A percentile compares a stretch with the other conserved stretches of the same genome.
Evolutionary conservation across 2,113 vertebrate genomes (phyloP).

Genomic region (Oceanites oceanicus): DNA sequence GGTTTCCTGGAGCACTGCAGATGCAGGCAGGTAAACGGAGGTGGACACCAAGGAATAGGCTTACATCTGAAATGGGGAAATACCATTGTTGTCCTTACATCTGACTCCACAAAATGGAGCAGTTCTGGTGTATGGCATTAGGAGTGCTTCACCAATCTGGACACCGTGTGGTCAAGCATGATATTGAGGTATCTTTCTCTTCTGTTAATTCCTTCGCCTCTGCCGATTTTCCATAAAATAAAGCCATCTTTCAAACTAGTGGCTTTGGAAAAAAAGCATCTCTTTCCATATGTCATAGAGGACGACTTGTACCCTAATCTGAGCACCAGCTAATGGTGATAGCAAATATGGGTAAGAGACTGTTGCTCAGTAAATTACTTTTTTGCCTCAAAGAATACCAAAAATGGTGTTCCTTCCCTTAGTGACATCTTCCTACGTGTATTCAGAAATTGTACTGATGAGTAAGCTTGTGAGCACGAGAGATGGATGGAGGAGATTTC

Average conservation of each 20-base stretch:
- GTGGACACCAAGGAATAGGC: background rate
- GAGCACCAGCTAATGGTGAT: background rate
- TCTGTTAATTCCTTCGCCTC: background rate
- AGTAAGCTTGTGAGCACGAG: background rate
- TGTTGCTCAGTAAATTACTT: background rate
- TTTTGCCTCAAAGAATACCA: background rate
- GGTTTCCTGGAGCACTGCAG: background rate
- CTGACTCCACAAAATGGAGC: background rate
- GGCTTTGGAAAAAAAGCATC: background rate
- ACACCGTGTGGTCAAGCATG: rapidly evolving
- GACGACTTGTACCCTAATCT: background rate
- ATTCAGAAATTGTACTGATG: background rate
- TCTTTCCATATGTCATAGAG: background rate
- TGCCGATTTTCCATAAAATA: background rate
- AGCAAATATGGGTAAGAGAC: background rate
- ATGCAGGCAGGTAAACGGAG: background rate
- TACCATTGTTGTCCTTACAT: background rate
- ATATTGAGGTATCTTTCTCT: background rate
- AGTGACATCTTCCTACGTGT: background rate
- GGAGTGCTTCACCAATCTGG: background rate
- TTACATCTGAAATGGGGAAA: background rate
- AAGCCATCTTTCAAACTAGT: background rate
- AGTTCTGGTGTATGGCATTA: background rate
- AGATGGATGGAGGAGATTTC: background rate
- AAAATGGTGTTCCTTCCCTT: background rate